A percentile compares a stretch with the other conserved stretches of the same genome.
phyloP scores from a whole-genome alignment of 2,888 invertebrate species.

The Onchidella celtica region DNA sequence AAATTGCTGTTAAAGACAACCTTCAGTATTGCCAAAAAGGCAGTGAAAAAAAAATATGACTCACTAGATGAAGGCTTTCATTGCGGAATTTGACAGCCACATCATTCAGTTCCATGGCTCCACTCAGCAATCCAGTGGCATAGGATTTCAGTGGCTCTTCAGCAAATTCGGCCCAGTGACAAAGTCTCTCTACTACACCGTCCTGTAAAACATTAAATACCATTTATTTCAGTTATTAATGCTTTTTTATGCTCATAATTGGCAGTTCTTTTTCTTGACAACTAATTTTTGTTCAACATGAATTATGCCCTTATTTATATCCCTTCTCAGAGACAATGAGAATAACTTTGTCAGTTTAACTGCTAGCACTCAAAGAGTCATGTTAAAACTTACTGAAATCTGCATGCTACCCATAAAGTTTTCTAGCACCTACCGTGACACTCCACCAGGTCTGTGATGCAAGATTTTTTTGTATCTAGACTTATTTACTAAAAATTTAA shows the following conservation, averaged over 20 bases:
- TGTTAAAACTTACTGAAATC: too few relatives aligned
- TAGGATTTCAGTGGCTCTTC: constrained; percentile 95
- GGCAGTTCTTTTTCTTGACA: not conserved
- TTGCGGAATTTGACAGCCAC: constrained; percentile 95
- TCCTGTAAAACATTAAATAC: constrained; percentile 85
- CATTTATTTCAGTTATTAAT: not conserved
- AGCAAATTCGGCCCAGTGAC: constrained; percentile 93
- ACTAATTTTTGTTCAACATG: not conserved
- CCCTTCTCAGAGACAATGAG: not conserved
- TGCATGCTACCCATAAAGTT: too few relatives aligned
- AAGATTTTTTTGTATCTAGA: too few relatives aligned
- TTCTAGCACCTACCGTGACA: too few relatives aligned
- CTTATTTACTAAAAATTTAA: too few relatives aligned
- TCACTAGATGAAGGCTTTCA: constrained; percentile 88
- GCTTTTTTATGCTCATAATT: not conserved
- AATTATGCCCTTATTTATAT: not conserved
- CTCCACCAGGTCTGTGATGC: too few relatives aligned
- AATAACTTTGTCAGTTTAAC: too few relatives aligned
- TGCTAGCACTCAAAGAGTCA: too few relatives aligned
- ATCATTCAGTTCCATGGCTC: constrained; percentile 98
- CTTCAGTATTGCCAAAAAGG: too few relatives aligned
- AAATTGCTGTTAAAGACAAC: too few relatives aligned
- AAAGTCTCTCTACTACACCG: constrained; percentile 90
- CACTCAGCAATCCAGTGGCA: constrained; percentile 94
- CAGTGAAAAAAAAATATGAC: constrained; percentile 18